Conservation (phyloP, 1,140 invertebrate species). For the Drosophila busckii region DNA sequence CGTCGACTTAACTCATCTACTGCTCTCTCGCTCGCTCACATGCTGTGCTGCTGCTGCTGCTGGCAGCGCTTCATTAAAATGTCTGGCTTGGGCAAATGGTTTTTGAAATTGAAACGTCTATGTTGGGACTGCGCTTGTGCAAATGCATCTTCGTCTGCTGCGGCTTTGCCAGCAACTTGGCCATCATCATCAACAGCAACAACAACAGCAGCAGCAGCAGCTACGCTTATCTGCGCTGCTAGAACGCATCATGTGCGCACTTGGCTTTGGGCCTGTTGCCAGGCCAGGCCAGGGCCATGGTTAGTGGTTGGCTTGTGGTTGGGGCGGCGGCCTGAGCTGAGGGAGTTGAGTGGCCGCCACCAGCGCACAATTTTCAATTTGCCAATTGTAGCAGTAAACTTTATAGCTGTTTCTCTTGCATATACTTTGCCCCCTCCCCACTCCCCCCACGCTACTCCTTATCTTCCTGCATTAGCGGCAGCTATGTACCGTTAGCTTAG, state of each 20-base stretch:
- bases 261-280: slow-evolving; percentile 23
- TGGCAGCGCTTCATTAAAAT: slow-evolving; percentile 71
- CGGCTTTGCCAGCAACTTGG: slow-evolving; percentile 63
- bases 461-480: background rate
- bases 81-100: slow-evolving; percentile 54
- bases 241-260: slow-evolving; percentile 15
- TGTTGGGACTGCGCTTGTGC: slow-evolving; percentile 41
- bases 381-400: slow-evolving; percentile 75
- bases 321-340: slow-evolving; percentile 18
- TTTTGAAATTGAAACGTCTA: slow-evolving; percentile 73
- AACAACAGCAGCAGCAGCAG: slow-evolving; percentile 8
- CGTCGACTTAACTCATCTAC: background rate
- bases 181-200: slow-evolving; percentile 19
- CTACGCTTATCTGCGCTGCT: slow-evolving; percentile 14
- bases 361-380: slow-evolving; percentile 72
- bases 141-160: slow-evolving; percentile 17
- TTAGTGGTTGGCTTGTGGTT: slow-evolving; percentile 19
- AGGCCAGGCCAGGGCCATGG: slow-evolving; percentile 12
- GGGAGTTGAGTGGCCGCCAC: slow-evolving; percentile 24
- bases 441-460: background rate
- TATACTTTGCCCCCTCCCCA: slow-evolving; percentile 13
- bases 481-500: slow-evolving; percentile 49
- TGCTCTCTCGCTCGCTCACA: background rate
- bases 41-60: slow-evolving; percentile 19
- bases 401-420: slow-evolving; percentile 57